Evolutionary conservation across 2,888 invertebrate genomes (phyloP).

Genomic region (Andrena flavipes): DNA sequence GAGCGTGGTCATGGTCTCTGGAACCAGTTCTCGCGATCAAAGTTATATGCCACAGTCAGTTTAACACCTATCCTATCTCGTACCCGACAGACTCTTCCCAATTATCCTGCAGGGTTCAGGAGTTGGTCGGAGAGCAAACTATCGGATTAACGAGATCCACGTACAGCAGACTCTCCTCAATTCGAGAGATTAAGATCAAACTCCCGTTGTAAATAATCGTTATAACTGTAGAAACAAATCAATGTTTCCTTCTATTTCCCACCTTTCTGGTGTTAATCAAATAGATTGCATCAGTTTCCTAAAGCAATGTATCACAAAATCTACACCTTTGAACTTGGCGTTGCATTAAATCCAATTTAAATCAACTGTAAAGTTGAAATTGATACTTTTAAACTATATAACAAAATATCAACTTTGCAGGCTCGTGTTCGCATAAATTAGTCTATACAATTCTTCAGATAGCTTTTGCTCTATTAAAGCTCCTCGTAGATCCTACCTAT

Average conservation of each 20-base stretch:
- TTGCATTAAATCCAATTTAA: neutral
- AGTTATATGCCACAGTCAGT: slow-evolving; percentile 29
- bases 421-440: too few relatives aligned
- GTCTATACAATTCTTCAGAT: too few relatives aligned
- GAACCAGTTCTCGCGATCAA: slow-evolving; percentile 37
- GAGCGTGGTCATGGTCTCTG: slow-evolving; percentile 25
- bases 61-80: slow-evolving; percentile 43
- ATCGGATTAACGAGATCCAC: slow-evolving; percentile 41
- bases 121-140: slow-evolving; percentile 53
- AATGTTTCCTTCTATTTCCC: neutral
- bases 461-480: too few relatives aligned
- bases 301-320: neutral
- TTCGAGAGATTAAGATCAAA: slow-evolving; percentile 40
- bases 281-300: neutral
- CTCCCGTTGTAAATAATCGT: slow-evolving; percentile 30
- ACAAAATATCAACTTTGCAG: too few relatives aligned
- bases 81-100: slow-evolving; percentile 34
- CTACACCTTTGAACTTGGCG: neutral
- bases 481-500: too few relatives aligned
- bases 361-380: neutral
- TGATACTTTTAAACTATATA: too few relatives aligned
- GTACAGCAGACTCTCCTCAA: slow-evolving; percentile 24
- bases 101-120: slow-evolving; percentile 47
- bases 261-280: slow-evolving; percentile 1
- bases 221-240: slow-evolving; percentile 28